Evolutionary conservation across 1,140 invertebrate genomes (phyloP).

Genomic region (Eriosoma lanigerum): DNA sequence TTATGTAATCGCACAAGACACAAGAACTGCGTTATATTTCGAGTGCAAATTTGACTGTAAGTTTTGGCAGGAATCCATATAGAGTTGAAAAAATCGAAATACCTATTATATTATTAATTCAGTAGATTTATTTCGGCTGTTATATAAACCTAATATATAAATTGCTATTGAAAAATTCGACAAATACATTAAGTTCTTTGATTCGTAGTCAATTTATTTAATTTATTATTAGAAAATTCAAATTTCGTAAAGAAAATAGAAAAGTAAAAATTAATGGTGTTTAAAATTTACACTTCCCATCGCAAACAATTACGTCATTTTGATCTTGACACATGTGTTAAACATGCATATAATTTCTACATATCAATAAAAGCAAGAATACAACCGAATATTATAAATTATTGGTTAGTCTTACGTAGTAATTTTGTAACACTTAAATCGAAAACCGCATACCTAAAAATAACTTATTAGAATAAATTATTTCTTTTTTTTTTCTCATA

Average conservation of each 20-base stretch:
- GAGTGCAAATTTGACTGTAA: background rate
- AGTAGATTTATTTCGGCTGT: too few species aligned
- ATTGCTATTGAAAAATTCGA: too few species aligned
- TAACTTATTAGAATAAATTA: background rate
- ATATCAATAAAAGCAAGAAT: background rate
- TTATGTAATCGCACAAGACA: background rate
- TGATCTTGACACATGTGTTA: slow-evolving; percentile 10
- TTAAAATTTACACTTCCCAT: background rate
- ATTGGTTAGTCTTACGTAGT: slow-evolving; percentile 10
- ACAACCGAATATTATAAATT: too few species aligned
- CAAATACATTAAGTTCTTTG: too few species aligned
- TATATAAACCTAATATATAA: too few species aligned
- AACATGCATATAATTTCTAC: background rate
- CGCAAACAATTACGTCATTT: background rate
- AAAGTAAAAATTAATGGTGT: too few species aligned
- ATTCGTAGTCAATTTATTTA: too few species aligned
- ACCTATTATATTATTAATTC: too few species aligned
- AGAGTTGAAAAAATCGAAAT: too few species aligned
- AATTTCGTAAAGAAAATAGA: background rate
- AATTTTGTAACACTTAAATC: slow-evolving; percentile 17
- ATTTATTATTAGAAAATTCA: too few species aligned
- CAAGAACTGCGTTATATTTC: background rate
- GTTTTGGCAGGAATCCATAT: background rate
- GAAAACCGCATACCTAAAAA: background rate
- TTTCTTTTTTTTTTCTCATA: too few species aligned